Evolutionary conservation across 2,113 vertebrate genomes (phyloP).

Genomic region (Reinhardtius hippoglossoides): DNA sequence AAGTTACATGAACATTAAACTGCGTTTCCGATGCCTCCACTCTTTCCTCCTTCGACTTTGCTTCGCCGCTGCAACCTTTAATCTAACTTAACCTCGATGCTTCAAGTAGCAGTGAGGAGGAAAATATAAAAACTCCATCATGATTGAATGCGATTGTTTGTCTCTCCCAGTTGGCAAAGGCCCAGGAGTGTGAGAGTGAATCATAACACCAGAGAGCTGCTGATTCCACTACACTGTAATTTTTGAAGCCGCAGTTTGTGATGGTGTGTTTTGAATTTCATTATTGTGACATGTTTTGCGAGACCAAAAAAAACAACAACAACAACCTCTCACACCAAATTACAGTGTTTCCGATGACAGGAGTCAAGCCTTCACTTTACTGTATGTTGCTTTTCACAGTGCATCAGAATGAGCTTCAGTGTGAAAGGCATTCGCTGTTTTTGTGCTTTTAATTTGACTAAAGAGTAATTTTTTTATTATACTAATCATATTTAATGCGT

Average conservation of each 20-base stretch:
- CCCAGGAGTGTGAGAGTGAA: neutral
- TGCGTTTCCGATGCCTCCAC: neutral
- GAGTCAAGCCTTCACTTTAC: too few relatives aligned
- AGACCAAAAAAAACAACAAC: neutral
- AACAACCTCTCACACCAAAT: too few relatives aligned
- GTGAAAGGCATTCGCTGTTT: too few relatives aligned
- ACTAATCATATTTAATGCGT: neutral
- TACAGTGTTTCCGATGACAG: too few relatives aligned
- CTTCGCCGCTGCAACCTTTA: too few relatives aligned
- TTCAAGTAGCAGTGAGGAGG: neutral
- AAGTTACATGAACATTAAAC: too few relatives aligned
- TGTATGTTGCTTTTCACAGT: neutral
- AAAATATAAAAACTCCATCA: neutral
- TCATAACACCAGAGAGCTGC: neutral
- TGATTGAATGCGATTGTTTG: slow-evolving; percentile 19
- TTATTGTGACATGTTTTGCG: neutral
- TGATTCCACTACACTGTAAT: neutral
- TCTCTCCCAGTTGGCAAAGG: slow-evolving; percentile 11
- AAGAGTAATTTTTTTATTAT: neutral
- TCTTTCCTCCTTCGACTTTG: neutral
- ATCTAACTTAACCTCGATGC: neutral
- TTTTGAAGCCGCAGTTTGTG: neutral
- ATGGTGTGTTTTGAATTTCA: neutral
- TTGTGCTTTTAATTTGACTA: neutral
- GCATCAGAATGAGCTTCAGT: neutral